Evolutionary conservation across 2,797 vertebrate species (phyloP).

Genomic region (Pteropus rufus): DNA sequence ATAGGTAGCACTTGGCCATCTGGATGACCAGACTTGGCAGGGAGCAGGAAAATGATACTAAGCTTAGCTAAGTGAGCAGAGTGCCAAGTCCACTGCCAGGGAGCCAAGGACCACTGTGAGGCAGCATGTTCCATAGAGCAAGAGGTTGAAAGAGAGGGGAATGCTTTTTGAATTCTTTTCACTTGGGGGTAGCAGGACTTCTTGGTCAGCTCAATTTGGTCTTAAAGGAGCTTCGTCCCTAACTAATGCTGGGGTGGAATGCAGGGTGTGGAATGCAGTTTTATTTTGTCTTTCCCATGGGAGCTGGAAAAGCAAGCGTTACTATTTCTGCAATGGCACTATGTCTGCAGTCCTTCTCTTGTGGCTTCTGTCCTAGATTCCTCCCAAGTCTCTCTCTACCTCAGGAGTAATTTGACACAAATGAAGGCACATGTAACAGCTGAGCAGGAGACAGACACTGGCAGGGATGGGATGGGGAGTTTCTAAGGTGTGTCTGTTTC

Average conservation of each 20-base stretch:
- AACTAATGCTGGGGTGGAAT: neutral
- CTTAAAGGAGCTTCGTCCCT: neutral
- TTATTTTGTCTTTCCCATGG: neutral
- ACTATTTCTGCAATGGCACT: neutral
- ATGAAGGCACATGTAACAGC: neutral
- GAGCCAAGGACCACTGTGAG: neutral
- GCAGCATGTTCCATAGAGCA: neutral
- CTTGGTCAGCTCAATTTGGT: neutral
- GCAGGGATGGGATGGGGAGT: neutral
- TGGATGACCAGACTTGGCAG: neutral
- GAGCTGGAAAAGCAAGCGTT: neutral
- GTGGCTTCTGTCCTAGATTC: neutral
- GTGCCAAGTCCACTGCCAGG: neutral
- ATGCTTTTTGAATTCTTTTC: neutral
- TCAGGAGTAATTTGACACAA: neutral
- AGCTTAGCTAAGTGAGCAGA: neutral
- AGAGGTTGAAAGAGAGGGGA: neutral
- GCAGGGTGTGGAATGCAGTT: neutral
- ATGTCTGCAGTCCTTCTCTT: neutral
- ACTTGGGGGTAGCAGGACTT: neutral
- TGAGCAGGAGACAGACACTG: neutral
- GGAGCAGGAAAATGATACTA: neutral
- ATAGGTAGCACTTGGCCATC: neutral
- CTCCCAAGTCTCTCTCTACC: neutral
- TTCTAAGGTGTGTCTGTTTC: neutral